Base-by-base conservation (phyloP, 2,797 vertebrate species). In the Decapterus maruadsi region DNA sequence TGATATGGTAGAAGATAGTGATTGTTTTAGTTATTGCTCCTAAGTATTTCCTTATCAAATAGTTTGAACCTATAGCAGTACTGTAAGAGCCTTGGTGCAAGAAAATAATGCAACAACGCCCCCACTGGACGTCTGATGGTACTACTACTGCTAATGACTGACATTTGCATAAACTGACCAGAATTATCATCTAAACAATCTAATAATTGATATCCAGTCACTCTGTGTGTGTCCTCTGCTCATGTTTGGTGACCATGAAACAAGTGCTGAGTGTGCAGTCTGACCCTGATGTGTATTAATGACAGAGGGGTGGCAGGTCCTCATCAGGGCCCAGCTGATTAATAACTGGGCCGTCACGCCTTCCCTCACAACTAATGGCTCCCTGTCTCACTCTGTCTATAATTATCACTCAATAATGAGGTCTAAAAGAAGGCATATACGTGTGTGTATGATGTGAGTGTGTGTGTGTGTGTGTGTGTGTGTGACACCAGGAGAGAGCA, bases 371-470 rank as follows among this genome's bases (percentile, higher is more conserved):
- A 68, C 74, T 93, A 94, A 94, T 94, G 88, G 85, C 80, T 80
- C 83, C 73, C 83, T 81, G 85, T 91, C 86, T 87, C 67, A 63
- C 81, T 68, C 80, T 90, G 88, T 90, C 93, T 93, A 93, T 93
- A 91, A 94, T 94, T 94, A 94, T 89, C 92, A 80, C 84, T 89
- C 84, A 85, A 88, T 94, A 92, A 93, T 93, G 85, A 94, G 87
- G 63, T 92, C 88, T 86, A 86, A 88, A 89, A 82, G 81, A 86
- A 81, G 83, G 26, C 16, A 1, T 51, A 58, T 75, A 55, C 72
- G 51, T 54, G 45, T 82, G 51, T 46, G 45, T 45, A 45, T 45
- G 14, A 40, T 46, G 42, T 60, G 50, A 22, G 42, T 36, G 34
- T 43, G 68, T 54, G 58, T 72, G 51, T 74, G 51, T 51, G 45